Percentiles rank a stretch among this genome's conserved stretches.
Conservation (phyloP, 2,888 invertebrate genomes). For the Ditylenchus weischeri region DNA sequence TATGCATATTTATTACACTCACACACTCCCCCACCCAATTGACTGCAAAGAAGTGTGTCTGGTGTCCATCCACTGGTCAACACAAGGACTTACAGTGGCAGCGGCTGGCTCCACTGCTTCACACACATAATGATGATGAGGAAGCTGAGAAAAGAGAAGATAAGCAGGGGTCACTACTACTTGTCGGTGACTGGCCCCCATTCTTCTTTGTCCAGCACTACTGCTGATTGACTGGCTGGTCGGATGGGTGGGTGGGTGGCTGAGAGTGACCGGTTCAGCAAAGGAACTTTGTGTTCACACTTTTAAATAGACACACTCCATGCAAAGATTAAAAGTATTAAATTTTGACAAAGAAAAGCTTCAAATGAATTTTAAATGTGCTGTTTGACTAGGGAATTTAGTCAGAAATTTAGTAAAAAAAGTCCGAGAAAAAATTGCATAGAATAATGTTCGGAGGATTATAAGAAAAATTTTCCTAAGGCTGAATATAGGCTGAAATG, state of each 20-base stretch:
- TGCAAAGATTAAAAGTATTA: not conserved
- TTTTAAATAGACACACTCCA: too few species aligned
- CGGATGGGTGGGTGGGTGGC: not conserved
- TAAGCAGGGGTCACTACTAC: conserved; percentile 3
- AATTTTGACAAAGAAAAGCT: not conserved
- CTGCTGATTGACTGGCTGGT: conserved; percentile 1
- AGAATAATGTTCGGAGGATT: too few species aligned
- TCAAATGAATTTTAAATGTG: too few species aligned
- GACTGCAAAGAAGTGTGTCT: conserved; percentile 5
- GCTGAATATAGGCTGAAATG: too few species aligned
- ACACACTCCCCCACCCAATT: too few species aligned
- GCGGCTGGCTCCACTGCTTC: conserved; percentile 9
- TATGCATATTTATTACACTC: too few species aligned
- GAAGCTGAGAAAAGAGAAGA: not conserved
- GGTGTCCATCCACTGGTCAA: conserved; percentile 6
- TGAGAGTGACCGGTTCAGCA: not conserved
- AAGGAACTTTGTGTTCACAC: not conserved
- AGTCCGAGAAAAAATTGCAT: too few species aligned
- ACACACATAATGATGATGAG: not conserved
- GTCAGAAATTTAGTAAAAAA: too few species aligned
- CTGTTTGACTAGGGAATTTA: too few species aligned
- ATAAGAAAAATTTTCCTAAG: too few species aligned
- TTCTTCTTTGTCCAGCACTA: not conserved
- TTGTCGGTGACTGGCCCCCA: not conserved
- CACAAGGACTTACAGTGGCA: conserved; percentile 5